Conservation (phyloP, 2,113 vertebrate species). For the Vimba vimba region DNA sequence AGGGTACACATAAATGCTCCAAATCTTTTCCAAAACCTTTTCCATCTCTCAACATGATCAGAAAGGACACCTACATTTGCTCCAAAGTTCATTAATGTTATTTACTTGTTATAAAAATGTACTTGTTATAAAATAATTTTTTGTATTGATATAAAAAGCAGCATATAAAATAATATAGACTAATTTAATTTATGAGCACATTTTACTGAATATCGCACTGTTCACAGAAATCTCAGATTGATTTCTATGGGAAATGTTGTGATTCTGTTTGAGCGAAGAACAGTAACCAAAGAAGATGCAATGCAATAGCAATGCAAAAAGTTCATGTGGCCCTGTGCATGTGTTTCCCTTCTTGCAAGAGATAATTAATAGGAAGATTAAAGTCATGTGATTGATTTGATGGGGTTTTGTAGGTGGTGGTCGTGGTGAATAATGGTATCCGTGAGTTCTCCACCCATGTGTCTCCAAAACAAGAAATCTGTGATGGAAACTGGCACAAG, state of each 20-base stretch:
- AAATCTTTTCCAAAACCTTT: background rate
- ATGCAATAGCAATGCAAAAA: background rate
- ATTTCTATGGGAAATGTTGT: background rate
- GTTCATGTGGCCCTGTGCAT: background rate
- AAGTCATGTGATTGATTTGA: background rate
- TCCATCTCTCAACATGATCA: background rate
- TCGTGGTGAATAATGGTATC: constrained; percentile 85
- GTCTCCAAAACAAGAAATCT: constrained; percentile 81
- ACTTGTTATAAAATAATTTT: no score
- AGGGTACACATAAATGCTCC: no score
- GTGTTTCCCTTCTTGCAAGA: background rate
- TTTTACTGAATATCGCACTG: background rate
- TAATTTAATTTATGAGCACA: background rate
- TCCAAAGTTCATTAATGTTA: background rate
- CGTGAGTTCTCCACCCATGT: constrained; percentile 86
- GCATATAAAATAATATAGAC: no score
- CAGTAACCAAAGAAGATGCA: background rate
- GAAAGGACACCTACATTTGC: background rate
- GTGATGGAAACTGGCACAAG: constrained; percentile 89
- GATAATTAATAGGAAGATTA: background rate
- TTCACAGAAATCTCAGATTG: background rate
- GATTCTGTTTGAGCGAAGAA: background rate
- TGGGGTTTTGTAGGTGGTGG: constrained; percentile 78
- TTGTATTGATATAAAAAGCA: no score
- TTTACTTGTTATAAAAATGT: no score